A percentile compares a stretch with the other conserved stretches of the same genome.
phyloP scores from a whole-genome alignment of 2,113 vertebrate genomes.

The Lynx canadensis region DNA sequence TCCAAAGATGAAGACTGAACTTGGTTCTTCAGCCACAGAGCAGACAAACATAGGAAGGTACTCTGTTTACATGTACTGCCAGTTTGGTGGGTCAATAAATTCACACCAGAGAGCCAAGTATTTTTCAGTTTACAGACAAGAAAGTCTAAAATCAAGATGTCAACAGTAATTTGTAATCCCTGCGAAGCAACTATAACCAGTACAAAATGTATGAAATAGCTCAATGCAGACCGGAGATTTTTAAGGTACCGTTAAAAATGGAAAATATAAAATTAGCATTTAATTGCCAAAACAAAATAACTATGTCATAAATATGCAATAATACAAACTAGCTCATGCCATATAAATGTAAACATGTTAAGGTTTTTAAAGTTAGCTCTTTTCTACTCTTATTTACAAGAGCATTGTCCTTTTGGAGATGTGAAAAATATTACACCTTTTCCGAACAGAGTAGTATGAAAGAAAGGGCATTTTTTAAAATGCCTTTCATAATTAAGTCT shows the following conservation, averaged over 20 bases:
- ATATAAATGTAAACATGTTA: neutral
- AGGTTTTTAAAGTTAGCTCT: slow-evolving; percentile 5
- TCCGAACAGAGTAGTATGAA: neutral
- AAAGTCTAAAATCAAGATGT: slow-evolving; percentile 85
- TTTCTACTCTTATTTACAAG: neutral
- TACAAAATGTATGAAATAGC: slow-evolving; percentile 43
- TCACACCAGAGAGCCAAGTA: slow-evolving; percentile 91
- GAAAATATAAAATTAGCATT: slow-evolving; percentile 56
- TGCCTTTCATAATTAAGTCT: slow-evolving; percentile 45
- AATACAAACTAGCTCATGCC: neutral
- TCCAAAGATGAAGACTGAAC: slow-evolving; percentile 88
- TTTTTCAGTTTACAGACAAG: slow-evolving; percentile 91
- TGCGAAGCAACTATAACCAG: neutral
- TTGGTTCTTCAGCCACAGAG: slow-evolving; percentile 92
- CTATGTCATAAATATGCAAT: neutral
- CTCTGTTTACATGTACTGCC: slow-evolving; percentile 84
- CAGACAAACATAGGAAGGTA: slow-evolving; percentile 90
- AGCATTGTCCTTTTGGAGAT: neutral
- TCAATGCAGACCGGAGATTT: neutral
- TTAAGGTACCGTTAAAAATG: slow-evolving; percentile 31
- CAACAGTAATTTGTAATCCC: slow-evolving; percentile 55
- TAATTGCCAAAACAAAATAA: neutral
- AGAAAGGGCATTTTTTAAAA: neutral
- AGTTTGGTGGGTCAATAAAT: slow-evolving; percentile 88
- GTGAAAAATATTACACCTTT: neutral